Conservation (phyloP, 2,797 vertebrate species). For the Sebastes aleutianus region DNA sequence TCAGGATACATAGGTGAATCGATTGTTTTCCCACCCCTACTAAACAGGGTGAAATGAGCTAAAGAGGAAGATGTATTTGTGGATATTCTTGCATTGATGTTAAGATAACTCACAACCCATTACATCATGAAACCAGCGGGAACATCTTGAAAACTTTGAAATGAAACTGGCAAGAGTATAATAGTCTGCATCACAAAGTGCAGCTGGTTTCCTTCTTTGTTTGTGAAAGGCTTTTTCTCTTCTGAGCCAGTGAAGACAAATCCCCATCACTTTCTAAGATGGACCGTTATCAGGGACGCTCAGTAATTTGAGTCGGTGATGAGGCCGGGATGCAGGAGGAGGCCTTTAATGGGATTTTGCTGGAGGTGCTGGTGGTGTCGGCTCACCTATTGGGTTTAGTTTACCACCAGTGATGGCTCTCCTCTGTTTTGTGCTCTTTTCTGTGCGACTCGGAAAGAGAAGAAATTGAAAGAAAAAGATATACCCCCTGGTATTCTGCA, state of each 20-base stretch:
- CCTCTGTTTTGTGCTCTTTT: conserved; percentile 9
- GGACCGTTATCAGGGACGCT: conserved; percentile 47
- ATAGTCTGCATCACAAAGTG: not conserved
- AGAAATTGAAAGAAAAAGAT: conserved; percentile 41
- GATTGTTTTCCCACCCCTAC: too few relatives aligned
- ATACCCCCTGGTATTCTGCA: conserved; percentile 17
- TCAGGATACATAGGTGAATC: too few relatives aligned
- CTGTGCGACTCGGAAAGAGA: conserved; percentile 8
- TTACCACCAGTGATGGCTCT: conserved; percentile 26
- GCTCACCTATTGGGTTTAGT: conserved; percentile 23
- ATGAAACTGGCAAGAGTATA: not conserved
- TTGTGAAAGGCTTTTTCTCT: conserved; percentile 8
- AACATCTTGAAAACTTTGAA: not conserved
- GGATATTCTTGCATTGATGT: conserved; percentile 2
- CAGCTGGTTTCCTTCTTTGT: conserved; percentile 5
- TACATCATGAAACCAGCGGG: not conserved
- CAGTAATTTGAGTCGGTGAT: conserved; percentile 66
- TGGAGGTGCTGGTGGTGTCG: conserved; percentile 33
- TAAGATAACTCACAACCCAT: not conserved
- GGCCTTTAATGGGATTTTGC: conserved; percentile 62
- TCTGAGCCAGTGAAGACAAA: conserved; percentile 30
- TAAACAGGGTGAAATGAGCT: not conserved
- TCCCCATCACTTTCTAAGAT: conserved; percentile 43
- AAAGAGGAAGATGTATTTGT: not conserved
- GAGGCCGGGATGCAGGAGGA: conserved; percentile 51